Evolutionary conservation across 2,113 vertebrate genomes (phyloP), one percentile per base, ranked within the genome.

Genomic region (Chaetodon trifascialis): DNA sequence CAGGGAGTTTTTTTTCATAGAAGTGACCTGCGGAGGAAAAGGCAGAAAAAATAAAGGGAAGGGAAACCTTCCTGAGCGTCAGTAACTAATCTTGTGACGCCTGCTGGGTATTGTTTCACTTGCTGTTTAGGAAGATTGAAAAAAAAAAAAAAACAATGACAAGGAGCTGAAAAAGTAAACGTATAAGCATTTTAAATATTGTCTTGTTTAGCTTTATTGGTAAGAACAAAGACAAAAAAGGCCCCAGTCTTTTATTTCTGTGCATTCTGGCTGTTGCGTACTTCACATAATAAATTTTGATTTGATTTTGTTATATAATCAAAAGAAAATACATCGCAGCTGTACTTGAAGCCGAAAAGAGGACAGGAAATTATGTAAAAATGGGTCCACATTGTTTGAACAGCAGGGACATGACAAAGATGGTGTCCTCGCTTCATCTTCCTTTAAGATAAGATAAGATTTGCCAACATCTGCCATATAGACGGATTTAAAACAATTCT

Each of bases 51-150:
- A 93, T 90, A 91, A 93, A 91, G 75, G 93, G 93, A 95, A 95
- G 93, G 86, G 84, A 94, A 94, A 93, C 90, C 93, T 94, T 94
- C 93, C 94, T 92, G 94, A 94, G 87, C 92, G 92, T 94, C 93
- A 93, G 81, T 46, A 14, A 84, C 90, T 93, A 86, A 92, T 92
- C 93, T 91, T 86, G 94, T 94, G 94, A 94, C 79, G 93, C 89
- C 87, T 87, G 91, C 88, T 83, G 74, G 73, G 86, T 86, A 94
- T 94, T 95, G 94, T 95, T 95, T 86, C 85, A 84, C 89, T 91
- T 77, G 86, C 87, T 83, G 86, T 90, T 93, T 72, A 88, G 79
- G 86, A 86, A 91, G 86, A 78, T 25, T 49, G 47, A 60, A 68
- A 52, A 65, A 82, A 86, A 76, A 55, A 66, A 72, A 58, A 60